Percentiles rank a stretch among this genome's conserved stretches.
phyloP scores from a whole-genome alignment of 2,888 invertebrate genomes.

The Idaea biselata region DNA sequence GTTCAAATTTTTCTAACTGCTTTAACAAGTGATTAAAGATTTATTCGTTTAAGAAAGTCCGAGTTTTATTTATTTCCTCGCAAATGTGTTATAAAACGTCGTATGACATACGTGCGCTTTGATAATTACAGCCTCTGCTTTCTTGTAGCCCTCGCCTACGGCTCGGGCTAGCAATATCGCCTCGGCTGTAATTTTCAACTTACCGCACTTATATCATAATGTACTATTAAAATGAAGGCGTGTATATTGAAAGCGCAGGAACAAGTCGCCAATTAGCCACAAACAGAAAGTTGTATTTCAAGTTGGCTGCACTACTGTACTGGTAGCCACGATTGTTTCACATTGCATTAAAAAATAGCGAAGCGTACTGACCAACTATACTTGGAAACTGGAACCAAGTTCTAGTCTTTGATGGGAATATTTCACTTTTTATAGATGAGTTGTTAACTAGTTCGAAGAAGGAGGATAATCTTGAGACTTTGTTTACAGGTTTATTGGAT shows the following conservation, averaged over 20 bases:
- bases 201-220: too few species aligned
- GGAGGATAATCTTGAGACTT: not conserved
- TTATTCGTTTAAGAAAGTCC: too few species aligned
- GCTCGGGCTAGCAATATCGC: too few species aligned
- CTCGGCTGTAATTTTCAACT: too few species aligned
- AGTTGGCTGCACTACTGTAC: slow-evolving; percentile 12
- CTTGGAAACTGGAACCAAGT: not conserved
- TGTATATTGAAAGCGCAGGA: not conserved
- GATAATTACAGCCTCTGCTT: too few species aligned
- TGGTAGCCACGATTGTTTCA: not conserved
- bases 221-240: not conserved
- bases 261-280: slow-evolving; percentile 6
- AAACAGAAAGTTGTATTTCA: slow-evolving; percentile 22
- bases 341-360: not conserved
- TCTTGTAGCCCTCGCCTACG: too few species aligned
- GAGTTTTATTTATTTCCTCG: too few species aligned
- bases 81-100: too few species aligned
- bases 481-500: not conserved
- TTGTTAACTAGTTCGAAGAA: not conserved
- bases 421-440: not conserved
- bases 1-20: too few species aligned
- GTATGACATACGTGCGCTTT: too few species aligned
- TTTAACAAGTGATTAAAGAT: too few species aligned
- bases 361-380: not conserved
- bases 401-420: not conserved